Conservation (phyloP, 2,113 vertebrate genomes). For the Paradoxurus hermaphroditus region DNA sequence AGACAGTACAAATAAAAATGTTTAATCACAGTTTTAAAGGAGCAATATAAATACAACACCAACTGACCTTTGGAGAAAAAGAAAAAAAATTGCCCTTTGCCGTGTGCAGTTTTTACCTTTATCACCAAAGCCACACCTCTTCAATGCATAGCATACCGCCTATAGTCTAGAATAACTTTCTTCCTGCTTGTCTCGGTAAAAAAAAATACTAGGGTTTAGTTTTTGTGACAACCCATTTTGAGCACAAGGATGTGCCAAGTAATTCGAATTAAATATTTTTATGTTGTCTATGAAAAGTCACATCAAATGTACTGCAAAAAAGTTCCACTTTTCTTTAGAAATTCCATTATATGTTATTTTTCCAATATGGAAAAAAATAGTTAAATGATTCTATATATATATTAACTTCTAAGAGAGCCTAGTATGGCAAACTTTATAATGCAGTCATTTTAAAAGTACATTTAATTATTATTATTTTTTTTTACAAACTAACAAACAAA, state of each 20-base stretch:
- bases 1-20: constrained; percentile 51
- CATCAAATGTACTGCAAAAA: neutral
- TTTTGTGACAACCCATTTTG: neutral
- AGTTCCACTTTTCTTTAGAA: neutral
- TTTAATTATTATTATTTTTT: neutral
- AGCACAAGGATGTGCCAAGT: neutral
- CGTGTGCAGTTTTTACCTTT: constrained; percentile 60
- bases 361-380: neutral
- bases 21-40: constrained; percentile 73
- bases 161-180: neutral
- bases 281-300: neutral
- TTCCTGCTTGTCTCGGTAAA: neutral
- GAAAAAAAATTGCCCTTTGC: constrained; percentile 72
- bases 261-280: neutral
- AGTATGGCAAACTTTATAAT: neutral
- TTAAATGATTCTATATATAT: neutral
- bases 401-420: neutral
- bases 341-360: neutral
- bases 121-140: constrained; percentile 45
- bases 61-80: constrained; percentile 56
- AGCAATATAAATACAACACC: constrained; percentile 55
- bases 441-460: neutral
- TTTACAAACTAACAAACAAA: neutral
- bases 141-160: neutral
- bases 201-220: neutral